Evolutionary conservation across 2,797 vertebrate genomes (phyloP), one percentile per base, ranked within the genome.

Genomic region (Taeniopygia guttata): DNA sequence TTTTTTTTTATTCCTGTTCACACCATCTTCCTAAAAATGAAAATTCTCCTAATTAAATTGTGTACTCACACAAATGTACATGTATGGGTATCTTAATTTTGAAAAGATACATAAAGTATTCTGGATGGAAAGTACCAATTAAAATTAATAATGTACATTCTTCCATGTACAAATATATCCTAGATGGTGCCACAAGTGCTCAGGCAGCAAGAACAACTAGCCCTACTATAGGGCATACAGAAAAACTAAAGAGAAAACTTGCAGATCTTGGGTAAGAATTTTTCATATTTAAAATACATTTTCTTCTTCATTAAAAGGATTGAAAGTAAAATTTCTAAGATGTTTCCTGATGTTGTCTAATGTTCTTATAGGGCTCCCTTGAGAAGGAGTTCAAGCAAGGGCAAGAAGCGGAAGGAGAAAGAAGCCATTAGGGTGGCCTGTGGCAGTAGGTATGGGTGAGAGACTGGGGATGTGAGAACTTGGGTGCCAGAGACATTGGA

Each of bases 191-290:
- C 93, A 96, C 91, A 98, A 97, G 96, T 94, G 97, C 97, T 95
- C 97, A 90, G 91, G 97, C 97, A 95, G 92, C 96, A 90, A 97
- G 95, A 62, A 79, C 91, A 93, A 77, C 96, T n/a, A 98, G 97
- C 94, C 97, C 97, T 17, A 95, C 97, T 82, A 42, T 95, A 84
- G 96, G 96, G 64, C 97, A 97, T 91, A 97, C 98, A 95, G 98
- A 98, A 94, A 98, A 97, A 95, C 97, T 97, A 97, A 98, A 97
- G 95, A 95, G 94, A 95, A 98, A 97, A 90, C 97, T 97, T 95
- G 96, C 96, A 82, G 98, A 98, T 78, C 77, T 98, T 49, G 97
- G 98, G 99, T 99, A 98, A 97, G 98, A 55, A 73, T 76, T 73
- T 93, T 40, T 9, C 81, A 40, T 69, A 40, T 60, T 78, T 83